Conservation (phyloP, 2,888 invertebrate species). For the Elegia similella region DNA sequence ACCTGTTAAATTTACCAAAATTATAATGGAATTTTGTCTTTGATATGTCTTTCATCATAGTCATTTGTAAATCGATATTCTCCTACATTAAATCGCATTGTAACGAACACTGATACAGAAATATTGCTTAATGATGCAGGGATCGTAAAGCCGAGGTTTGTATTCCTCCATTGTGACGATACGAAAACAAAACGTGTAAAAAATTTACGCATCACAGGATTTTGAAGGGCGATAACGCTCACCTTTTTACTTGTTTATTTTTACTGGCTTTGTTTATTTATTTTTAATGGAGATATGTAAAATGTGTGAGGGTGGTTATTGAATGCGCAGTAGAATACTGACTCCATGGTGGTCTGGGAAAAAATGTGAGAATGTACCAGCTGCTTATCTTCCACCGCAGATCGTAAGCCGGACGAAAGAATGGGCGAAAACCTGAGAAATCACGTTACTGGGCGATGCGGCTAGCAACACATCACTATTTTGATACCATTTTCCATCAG, state of each 20-base stretch:
- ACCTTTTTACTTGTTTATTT: slow-evolving; percentile 12
- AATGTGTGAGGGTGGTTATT: too few relatives aligned
- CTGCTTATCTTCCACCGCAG: too few relatives aligned
- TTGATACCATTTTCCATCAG: too few relatives aligned
- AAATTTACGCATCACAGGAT: slow-evolving; percentile 13
- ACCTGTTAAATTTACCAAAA: not conserved
- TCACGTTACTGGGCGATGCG: too few relatives aligned
- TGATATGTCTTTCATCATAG: not conserved
- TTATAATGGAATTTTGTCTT: not conserved
- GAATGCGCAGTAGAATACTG: too few relatives aligned
- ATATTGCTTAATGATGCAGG: slow-evolving; percentile 15
- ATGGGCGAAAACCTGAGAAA: too few relatives aligned
- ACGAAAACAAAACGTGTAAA: slow-evolving; percentile 15
- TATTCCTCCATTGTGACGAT: slow-evolving; percentile 14
- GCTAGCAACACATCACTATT: too few relatives aligned
- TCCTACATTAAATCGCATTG: slow-evolving; percentile 1
- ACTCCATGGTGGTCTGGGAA: too few relatives aligned
- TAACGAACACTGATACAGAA: not conserved
- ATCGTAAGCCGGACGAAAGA: too few relatives aligned
- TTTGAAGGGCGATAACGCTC: slow-evolving; percentile 10
- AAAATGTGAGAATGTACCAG: too few relatives aligned
- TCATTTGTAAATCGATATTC: slow-evolving; percentile 4
- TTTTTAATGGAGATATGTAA: too few relatives aligned
- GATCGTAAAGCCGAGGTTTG: slow-evolving; percentile 8
- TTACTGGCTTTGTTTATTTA: not conserved